Conservation (phyloP, 2,888 invertebrate species). For the Syrista parreyssii region DNA sequence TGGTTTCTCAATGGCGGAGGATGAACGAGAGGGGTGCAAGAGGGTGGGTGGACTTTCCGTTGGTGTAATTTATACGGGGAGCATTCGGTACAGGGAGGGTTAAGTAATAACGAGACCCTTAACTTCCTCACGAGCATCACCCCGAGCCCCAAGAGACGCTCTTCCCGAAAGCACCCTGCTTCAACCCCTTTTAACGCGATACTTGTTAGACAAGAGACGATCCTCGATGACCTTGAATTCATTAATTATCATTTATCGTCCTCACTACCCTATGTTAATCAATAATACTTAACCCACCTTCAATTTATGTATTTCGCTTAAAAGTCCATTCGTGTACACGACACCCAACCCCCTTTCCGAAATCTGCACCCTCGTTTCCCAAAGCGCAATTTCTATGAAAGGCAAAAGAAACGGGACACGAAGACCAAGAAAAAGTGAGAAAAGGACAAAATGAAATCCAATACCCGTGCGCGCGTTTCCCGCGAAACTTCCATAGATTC, state of each 20-base stretch:
- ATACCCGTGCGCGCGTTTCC: background rate
- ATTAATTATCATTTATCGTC: background rate
- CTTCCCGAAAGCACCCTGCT: background rate
- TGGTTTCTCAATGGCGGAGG: background rate
- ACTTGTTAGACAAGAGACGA: slow-evolving; percentile 16
- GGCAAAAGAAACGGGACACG: background rate
- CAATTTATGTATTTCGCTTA: background rate
- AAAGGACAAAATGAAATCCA: background rate
- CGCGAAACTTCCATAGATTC: background rate
- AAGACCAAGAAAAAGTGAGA: background rate
- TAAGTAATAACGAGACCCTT: slow-evolving; percentile 28
- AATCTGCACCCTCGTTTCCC: background rate
- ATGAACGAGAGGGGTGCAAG: background rate
- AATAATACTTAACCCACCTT: background rate
- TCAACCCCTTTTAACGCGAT: slow-evolving; percentile 21
- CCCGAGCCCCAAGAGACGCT: slow-evolving; percentile 6
- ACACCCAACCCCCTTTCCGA: background rate
- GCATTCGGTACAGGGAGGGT: slow-evolving; percentile 1
- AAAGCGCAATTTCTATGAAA: background rate
- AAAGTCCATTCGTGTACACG: background rate
- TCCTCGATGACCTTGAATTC: slow-evolving; percentile 15
- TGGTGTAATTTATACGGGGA: slow-evolving; percentile 1
- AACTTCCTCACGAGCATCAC: slow-evolving; percentile 23
- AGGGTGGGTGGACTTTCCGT: background rate
- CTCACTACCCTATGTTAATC: background rate